phyloP scores from a whole-genome alignment of 1,140 invertebrate genomes.

The Probaryconus sp. region DNA sequence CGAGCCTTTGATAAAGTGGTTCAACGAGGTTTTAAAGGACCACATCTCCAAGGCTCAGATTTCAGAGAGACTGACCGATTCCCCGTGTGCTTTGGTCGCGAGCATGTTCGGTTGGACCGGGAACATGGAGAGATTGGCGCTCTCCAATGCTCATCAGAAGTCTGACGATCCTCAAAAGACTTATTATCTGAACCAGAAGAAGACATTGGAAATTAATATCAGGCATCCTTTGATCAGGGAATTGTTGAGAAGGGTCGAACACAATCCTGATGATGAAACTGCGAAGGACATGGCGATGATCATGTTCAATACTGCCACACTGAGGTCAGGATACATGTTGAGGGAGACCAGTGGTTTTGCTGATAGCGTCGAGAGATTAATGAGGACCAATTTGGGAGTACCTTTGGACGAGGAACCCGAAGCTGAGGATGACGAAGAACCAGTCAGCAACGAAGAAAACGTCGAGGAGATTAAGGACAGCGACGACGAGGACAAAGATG shows the following conservation, averaged over 20 bases:
- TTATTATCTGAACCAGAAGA: conserved; percentile 98
- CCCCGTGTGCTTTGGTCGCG: conserved; percentile 98
- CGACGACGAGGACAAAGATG: conserved; percentile 74
- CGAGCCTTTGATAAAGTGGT: conserved; percentile 95
- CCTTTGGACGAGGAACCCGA: conserved; percentile 85
- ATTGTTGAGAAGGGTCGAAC: conserved; percentile 89
- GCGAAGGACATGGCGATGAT: conserved; percentile 93
- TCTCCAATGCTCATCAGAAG: conserved; percentile 98
- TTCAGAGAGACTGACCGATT: conserved; percentile 93
- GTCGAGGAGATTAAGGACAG: conserved; percentile 78
- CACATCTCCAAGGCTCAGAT: conserved; percentile 90
- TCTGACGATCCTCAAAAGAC: conserved; percentile 92
- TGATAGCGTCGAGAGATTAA: conserved; percentile 90
- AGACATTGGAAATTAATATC: conserved; percentile 98
- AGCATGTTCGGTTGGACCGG: conserved; percentile 98
- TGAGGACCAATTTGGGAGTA: conserved; percentile 90
- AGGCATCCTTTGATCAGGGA: conserved; percentile 97
- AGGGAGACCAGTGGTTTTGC: conserved; percentile 93
- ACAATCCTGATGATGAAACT: conserved; percentile 87
- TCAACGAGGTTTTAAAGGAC: conserved; percentile 92
- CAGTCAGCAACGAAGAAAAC: conserved; percentile 78
- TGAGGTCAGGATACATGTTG: conserved; percentile 94
- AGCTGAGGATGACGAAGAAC: conserved; percentile 79
- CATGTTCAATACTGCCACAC: conserved; percentile 95
- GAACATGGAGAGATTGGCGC: conserved; percentile 98